Percentiles rank a stretch among this genome's conserved stretches.
Evolutionary conservation across 2,113 vertebrate species (phyloP).

Genomic region (Notothenia rossii): DNA sequence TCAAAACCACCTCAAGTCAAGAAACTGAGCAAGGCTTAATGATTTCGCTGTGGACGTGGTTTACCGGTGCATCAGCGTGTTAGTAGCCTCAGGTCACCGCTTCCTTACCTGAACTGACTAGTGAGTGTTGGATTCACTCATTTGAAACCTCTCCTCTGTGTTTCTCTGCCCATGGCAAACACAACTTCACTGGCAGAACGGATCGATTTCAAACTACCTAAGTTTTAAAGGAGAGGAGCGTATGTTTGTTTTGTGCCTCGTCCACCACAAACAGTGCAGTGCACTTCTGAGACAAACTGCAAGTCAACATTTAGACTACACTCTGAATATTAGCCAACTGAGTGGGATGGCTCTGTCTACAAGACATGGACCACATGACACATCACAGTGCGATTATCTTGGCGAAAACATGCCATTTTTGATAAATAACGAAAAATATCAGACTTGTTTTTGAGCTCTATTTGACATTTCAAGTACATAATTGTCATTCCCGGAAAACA

Average conservation of each 20-base stretch:
- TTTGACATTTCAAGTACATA: neutral
- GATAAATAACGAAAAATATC: neutral
- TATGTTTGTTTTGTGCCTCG: conserved; percentile 14
- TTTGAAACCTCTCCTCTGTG: conserved; percentile 23
- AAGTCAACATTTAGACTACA: conserved; percentile 27
- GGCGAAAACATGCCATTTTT: neutral
- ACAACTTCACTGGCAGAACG: conserved; percentile 16
- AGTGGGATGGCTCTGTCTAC: neutral
- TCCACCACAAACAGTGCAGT: conserved; percentile 32
- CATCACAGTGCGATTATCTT: neutral
- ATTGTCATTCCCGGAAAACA: neutral
- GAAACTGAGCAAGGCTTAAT: neutral
- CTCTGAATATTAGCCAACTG: neutral
- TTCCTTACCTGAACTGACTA: conserved; percentile 31
- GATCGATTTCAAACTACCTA: conserved; percentile 29
- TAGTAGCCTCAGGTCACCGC: conserved; percentile 37
- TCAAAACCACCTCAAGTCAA: conserved; percentile 8
- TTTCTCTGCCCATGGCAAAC: conserved; percentile 21
- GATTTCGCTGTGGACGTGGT: conserved; percentile 10
- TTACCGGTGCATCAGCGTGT: conserved; percentile 23
- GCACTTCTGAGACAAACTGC: conserved; percentile 25
- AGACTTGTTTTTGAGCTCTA: neutral
- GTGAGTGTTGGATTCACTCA: conserved; percentile 26
- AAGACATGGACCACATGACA: neutral
- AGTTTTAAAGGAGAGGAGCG: conserved; percentile 43